Evolutionary conservation across 2,797 vertebrate species (phyloP).

Genomic region (Phylloscopus collybita): DNA sequence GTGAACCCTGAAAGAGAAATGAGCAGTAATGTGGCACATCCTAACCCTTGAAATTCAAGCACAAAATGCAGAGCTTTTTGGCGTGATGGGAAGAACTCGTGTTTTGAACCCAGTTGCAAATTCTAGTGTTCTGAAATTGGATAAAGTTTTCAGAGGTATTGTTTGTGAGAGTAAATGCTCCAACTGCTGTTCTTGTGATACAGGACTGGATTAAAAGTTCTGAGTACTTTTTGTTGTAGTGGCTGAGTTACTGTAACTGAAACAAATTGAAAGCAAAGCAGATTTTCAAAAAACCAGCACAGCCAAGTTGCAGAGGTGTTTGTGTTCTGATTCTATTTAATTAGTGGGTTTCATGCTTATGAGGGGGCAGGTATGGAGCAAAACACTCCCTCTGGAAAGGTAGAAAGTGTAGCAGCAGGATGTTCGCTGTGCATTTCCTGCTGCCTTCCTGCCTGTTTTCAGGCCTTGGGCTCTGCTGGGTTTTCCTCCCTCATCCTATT

Average conservation of each 20-base stretch:
- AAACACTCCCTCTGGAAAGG: not conserved
- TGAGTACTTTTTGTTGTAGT: not conserved
- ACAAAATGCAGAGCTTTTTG: not conserved
- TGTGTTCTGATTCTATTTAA: not conserved
- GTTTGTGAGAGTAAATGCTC: not conserved
- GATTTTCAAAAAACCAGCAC: accelerated
- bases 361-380: not conserved
- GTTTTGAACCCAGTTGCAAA: not conserved
- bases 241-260: not conserved
- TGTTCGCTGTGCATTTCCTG: accelerated
- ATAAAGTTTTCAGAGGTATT: not conserved
- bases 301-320: not conserved
- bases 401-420: not conserved
- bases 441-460: not conserved
- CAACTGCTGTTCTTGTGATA: not conserved
- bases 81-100: accelerated
- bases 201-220: not conserved
- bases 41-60: not conserved
- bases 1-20: not conserved
- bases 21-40: not conserved
- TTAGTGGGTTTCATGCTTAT: not conserved
- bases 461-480: not conserved
- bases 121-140: not conserved
- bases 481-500: not conserved
- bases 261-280: not conserved